Evolutionary conservation across 2,888 invertebrate genomes (phyloP).

Genomic region (Drosophila paranaensis): DNA sequence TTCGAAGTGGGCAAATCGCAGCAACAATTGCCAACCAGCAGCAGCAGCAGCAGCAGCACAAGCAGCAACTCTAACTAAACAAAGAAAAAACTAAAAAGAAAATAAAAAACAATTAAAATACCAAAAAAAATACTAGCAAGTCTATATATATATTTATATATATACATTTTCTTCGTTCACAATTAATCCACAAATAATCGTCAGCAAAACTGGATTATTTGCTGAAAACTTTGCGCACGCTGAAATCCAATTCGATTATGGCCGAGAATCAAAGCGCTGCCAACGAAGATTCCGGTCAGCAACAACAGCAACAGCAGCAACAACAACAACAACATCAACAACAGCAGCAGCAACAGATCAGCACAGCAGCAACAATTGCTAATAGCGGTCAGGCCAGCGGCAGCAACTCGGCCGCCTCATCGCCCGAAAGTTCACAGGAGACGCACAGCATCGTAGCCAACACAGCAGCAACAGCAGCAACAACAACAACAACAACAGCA

Average conservation of each 20-base stretch:
- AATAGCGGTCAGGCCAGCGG: slow-evolving; percentile 60
- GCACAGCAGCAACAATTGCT: slow-evolving; percentile 59
- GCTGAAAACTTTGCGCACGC: slow-evolving; percentile 83
- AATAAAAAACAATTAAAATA: slow-evolving; percentile 16
- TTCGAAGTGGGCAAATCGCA: slow-evolving; percentile 70
- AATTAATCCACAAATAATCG: slow-evolving; percentile 72
- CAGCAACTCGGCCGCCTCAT: slow-evolving; percentile 77
- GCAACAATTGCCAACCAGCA: slow-evolving; percentile 32
- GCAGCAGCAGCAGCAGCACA: slow-evolving; percentile 39
- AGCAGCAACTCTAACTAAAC: slow-evolving; percentile 32
- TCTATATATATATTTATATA: background rate
- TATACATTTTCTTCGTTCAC: slow-evolving; percentile 6
- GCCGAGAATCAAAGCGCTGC: slow-evolving; percentile 85
- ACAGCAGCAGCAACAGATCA: slow-evolving; percentile 50
- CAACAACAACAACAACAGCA: slow-evolving; percentile 20
- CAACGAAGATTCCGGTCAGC: slow-evolving; percentile 84
- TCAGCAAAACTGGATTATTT: slow-evolving; percentile 83
- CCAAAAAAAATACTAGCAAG: background rate
- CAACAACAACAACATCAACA: slow-evolving; percentile 73
- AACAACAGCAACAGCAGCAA: slow-evolving; percentile 79
- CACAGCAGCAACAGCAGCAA: slow-evolving; percentile 20
- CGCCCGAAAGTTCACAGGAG: slow-evolving; percentile 80
- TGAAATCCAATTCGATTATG: slow-evolving; percentile 84
- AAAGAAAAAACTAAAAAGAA: slow-evolving; percentile 14
- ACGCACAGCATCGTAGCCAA: slow-evolving; percentile 59